phyloP scores from a whole-genome alignment of 2,113 vertebrate genomes.

The Paradoxurus hermaphroditus region DNA sequence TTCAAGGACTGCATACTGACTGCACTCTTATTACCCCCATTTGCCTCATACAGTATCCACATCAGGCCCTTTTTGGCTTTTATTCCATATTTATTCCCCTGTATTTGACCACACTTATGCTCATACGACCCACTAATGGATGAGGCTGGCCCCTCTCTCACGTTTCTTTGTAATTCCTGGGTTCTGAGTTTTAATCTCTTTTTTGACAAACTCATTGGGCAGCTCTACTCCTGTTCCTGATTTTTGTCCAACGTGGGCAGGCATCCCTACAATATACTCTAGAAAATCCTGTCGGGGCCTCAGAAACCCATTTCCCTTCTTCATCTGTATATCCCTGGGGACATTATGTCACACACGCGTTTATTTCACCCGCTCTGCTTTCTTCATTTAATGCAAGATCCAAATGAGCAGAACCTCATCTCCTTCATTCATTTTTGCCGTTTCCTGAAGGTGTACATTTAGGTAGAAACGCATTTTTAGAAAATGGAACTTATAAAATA shows the following conservation, averaged over 20 bases:
- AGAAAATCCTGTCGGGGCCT: neutral
- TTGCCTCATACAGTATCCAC: too few relatives aligned
- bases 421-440: neutral
- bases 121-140: too few relatives aligned
- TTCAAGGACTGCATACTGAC: too few relatives aligned
- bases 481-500: neutral
- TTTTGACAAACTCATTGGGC: neutral
- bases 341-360: neutral
- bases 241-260: neutral
- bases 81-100: too few relatives aligned
- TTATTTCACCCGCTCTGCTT: neutral
- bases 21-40: too few relatives aligned
- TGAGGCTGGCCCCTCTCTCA: too few relatives aligned
- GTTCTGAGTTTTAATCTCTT: neutral
- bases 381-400: neutral
- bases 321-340: neutral
- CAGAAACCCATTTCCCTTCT: neutral
- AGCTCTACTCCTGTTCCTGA: neutral
- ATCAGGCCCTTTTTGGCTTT: too few relatives aligned
- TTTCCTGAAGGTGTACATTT: neutral
- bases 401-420: neutral
- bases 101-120: too few relatives aligned
- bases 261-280: neutral
- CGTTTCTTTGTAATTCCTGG: neutral
- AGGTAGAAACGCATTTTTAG: neutral